phyloP scores from a whole-genome alignment of 2,888 invertebrate genomes.

The Monopis laevigella region DNA sequence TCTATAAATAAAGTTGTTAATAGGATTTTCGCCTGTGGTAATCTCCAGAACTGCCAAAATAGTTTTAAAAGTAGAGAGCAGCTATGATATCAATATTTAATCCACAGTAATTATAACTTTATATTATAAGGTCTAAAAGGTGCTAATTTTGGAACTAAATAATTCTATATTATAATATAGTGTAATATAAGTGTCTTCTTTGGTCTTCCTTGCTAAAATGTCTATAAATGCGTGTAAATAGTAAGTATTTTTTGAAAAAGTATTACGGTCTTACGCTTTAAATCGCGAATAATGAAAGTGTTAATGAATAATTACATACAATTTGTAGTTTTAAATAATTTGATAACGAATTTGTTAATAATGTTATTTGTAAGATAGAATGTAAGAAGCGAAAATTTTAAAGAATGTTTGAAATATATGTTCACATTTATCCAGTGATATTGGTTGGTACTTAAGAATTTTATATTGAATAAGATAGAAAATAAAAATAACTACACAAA shows the following conservation, averaged over 20 bases:
- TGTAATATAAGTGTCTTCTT: slow-evolving; percentile 47
- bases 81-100: no score
- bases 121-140: slow-evolving; percentile 16
- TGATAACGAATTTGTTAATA: slow-evolving; percentile 30
- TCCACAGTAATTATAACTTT: slow-evolving; percentile 1
- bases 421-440: slow-evolving; percentile 3
- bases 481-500: slow-evolving; percentile 2
- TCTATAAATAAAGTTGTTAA: slow-evolving; percentile 16
- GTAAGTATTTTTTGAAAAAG: slow-evolving; percentile 29
- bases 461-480: no score
- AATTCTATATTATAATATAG: no score
- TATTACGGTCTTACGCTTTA: slow-evolving; percentile 63
- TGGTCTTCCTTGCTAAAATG: slow-evolving; percentile 43
- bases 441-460: background rate
- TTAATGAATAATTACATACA: background rate
- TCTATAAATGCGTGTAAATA: slow-evolving; percentile 19
- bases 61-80: slow-evolving; percentile 30
- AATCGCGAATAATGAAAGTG: slow-evolving; percentile 26
- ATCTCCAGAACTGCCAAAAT: slow-evolving; percentile 67
- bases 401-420: background rate
- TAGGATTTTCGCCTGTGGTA: slow-evolving; percentile 40
- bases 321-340: slow-evolving; percentile 2
- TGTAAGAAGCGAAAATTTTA: background rate
- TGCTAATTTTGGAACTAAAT: slow-evolving; percentile 20
- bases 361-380: slow-evolving; percentile 24